Evolutionary conservation across 2,113 vertebrate genomes (phyloP).

Genomic region (Ia io): DNA sequence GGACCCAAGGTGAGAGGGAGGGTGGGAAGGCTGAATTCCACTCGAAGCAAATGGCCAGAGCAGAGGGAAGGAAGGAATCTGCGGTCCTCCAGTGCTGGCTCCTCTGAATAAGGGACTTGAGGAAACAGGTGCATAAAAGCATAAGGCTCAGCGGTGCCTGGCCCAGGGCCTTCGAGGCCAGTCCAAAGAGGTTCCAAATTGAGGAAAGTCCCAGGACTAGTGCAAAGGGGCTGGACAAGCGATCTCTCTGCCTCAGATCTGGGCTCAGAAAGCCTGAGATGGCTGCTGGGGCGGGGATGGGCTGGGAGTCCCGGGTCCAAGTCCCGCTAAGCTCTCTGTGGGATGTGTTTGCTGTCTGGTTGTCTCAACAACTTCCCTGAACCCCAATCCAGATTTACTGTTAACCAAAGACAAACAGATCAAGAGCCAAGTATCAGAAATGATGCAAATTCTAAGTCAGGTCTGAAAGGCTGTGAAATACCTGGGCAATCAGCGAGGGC

Average conservation of each 20-base stretch:
- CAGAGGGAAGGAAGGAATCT: neutral
- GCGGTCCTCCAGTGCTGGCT: fast-evolving
- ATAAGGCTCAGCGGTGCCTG: neutral
- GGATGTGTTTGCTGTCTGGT: neutral
- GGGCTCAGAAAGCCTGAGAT: neutral
- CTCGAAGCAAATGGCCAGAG: neutral
- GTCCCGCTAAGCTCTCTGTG: neutral
- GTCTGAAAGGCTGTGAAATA: slow-evolving; percentile 44
- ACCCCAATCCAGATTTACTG: neutral
- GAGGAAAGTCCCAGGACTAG: neutral
- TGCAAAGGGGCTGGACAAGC: neutral
- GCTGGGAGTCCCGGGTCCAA: neutral
- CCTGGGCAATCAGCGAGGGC: slow-evolving; percentile 47
- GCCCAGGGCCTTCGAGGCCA: neutral
- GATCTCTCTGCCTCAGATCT: neutral
- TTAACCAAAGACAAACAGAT: slow-evolving; percentile 51
- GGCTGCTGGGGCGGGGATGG: no score
- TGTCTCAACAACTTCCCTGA: neutral
- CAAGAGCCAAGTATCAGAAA: slow-evolving; percentile 22
- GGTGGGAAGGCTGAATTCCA: neutral
- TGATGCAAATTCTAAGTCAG: slow-evolving; percentile 65
- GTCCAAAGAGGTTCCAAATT: neutral
- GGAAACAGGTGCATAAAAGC: neutral
- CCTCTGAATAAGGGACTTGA: neutral
- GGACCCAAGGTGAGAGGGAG: neutral